Conservation (phyloP, 2,888 invertebrate genomes). For the Eilema depressum region DNA sequence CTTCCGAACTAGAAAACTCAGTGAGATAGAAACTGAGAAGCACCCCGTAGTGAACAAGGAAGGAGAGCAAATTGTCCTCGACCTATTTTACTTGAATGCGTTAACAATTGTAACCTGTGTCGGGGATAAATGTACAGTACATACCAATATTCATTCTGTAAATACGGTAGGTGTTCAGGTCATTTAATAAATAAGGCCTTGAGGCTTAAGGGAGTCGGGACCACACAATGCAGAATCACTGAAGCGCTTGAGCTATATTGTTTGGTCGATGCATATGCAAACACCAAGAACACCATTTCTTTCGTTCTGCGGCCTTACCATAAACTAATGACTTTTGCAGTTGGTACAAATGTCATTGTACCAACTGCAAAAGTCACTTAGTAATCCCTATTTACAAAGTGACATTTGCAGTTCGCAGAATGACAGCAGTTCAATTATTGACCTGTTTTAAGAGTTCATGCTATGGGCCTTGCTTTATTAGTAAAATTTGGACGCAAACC, state of each 20-base stretch:
- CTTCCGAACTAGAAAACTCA: conserved; percentile 6
- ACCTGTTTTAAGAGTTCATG: no score
- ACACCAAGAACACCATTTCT: no score
- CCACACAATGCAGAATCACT: background rate
- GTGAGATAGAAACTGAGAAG: conserved; percentile 11
- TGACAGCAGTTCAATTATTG: no score
- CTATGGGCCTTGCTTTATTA: no score
- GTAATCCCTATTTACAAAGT: no score
- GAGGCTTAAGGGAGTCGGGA: background rate
- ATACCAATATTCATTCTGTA: background rate
- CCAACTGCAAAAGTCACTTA: no score
- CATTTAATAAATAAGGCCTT: background rate
- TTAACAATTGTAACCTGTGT: conserved; percentile 35
- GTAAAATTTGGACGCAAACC: no score
- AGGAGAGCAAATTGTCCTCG: conserved; percentile 45
- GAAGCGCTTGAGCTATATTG: background rate
- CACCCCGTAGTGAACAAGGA: conserved; percentile 32
- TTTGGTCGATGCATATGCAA: background rate
- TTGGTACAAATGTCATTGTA: no score
- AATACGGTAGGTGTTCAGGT: background rate
- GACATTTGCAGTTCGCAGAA: no score
- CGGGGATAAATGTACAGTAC: background rate
- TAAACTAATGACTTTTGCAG: no score
- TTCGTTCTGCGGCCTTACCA: no score
- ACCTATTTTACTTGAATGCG: conserved; percentile 49